phyloP scores from a whole-genome alignment of 1,140 invertebrate genomes.

The Diabrotica virgifera region DNA sequence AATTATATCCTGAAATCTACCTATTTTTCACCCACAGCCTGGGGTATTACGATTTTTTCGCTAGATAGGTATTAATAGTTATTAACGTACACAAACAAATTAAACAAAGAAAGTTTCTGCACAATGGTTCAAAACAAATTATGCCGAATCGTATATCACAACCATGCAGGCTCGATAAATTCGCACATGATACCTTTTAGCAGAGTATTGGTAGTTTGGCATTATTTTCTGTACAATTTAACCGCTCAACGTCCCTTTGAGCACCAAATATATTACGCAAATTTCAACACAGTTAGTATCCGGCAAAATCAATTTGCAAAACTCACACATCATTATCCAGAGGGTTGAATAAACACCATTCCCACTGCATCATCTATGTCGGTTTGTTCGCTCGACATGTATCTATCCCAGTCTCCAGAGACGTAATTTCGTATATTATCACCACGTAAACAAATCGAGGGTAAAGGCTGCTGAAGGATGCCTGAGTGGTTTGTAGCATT shows the following conservation, averaged over 20 bases:
- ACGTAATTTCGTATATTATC: neutral
- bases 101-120: too few species aligned
- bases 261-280: neutral
- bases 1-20: too few species aligned
- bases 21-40: too few species aligned
- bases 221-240: neutral
- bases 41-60: too few species aligned
- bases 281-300: slow-evolving; percentile 1
- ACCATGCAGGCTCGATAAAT: neutral
- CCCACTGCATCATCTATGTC: neutral
- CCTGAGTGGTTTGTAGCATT: neutral
- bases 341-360: neutral
- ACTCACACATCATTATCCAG: slow-evolving; percentile 2
- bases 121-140: too few species aligned
- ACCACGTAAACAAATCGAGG: slow-evolving; percentile 1
- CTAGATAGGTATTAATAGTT: too few species aligned
- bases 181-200: neutral
- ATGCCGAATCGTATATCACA: too few species aligned
- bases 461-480: neutral
- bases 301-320: neutral
- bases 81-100: too few species aligned
- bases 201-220: neutral
- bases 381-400: slow-evolving; percentile 1
- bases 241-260: neutral
- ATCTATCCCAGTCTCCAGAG: neutral